These are phyloP conservation scores for Ctena decussata DNA, from an alignment of 2,888 invertebrate species.

Conservation along the genomic window DNA sequence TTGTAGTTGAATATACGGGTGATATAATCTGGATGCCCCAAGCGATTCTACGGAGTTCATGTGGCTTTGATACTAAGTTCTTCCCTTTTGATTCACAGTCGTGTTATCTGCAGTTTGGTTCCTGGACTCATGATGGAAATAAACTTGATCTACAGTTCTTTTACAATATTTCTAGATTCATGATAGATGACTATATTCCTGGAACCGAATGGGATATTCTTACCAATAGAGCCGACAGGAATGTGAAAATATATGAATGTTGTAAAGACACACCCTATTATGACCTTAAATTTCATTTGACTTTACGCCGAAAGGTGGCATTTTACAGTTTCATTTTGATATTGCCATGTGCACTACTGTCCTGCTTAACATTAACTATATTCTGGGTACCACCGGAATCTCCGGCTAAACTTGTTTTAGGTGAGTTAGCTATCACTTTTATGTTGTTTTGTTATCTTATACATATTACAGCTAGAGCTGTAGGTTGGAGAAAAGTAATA, in stretches of 20 bases:
- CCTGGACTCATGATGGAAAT: constrained; percentile 86
- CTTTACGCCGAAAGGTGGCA: constrained; percentile 80
- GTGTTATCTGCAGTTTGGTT: constrained; percentile 86
- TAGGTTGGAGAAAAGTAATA: no score
- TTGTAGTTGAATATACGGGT: constrained; percentile 81
- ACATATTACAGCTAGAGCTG: no score
- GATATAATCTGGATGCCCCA: constrained; percentile 83
- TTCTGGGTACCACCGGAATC: constrained; percentile 88
- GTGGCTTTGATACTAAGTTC: constrained; percentile 85
- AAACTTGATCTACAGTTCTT: constrained; percentile 82
- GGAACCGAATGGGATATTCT: constrained; percentile 87
- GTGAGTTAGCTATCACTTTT: constrained; percentile 71
- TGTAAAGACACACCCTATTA: constrained; percentile 84
- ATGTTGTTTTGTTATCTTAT: no score
- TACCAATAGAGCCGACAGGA: constrained; percentile 79
- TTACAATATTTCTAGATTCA: constrained; percentile 69
- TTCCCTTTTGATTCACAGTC: constrained; percentile 86
- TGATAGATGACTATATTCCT: constrained; percentile 81
- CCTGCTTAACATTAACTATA: constrained; percentile 86
- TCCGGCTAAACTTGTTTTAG: constrained; percentile 86
- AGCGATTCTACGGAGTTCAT: constrained; percentile 85
- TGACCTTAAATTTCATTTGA: constrained; percentile 84
- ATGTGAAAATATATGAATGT: constrained; percentile 83
- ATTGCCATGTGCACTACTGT: constrained; percentile 86
- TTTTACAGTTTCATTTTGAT: constrained; percentile 87